These are phyloP conservation scores for Odobenus rosmarus DNA, from an alignment of 2,113 vertebrate species.

Conservation along the genomic window DNA sequence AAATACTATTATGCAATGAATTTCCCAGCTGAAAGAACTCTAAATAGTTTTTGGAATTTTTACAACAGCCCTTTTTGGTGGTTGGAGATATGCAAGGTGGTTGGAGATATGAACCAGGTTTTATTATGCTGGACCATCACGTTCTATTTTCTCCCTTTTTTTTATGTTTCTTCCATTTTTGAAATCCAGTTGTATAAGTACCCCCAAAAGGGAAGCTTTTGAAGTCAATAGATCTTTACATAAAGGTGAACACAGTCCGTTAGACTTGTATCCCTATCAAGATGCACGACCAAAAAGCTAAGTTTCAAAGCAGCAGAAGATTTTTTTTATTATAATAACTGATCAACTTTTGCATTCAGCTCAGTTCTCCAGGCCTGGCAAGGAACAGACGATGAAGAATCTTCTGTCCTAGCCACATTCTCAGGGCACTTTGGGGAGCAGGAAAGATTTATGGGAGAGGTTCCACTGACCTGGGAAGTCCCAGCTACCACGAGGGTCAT, in stretches of 20 bases:
- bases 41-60: conserved; percentile 39
- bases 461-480: neutral
- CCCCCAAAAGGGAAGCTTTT: conserved; percentile 30
- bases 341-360: neutral
- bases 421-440: conserved; percentile 21
- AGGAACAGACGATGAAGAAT: neutral
- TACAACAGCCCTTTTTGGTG: neutral
- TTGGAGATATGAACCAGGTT: neutral
- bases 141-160: neutral
- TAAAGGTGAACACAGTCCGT: neutral
- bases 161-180: neutral
- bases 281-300: neutral
- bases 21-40: conserved; percentile 33
- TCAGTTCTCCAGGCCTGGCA: neutral
- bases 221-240: neutral
- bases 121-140: neutral
- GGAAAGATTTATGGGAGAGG: neutral
- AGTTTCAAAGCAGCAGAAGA: conserved; percentile 4
- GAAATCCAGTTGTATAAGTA: neutral
- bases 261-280: neutral
- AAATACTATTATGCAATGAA: neutral
- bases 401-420: neutral
- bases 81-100: neutral
- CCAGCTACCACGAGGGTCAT: neutral
- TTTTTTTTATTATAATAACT: neutral